Percentiles rank a stretch among this genome's conserved stretches.
phyloP scores from a whole-genome alignment of 2,888 invertebrate species.

The Polydrusus cervinus region DNA sequence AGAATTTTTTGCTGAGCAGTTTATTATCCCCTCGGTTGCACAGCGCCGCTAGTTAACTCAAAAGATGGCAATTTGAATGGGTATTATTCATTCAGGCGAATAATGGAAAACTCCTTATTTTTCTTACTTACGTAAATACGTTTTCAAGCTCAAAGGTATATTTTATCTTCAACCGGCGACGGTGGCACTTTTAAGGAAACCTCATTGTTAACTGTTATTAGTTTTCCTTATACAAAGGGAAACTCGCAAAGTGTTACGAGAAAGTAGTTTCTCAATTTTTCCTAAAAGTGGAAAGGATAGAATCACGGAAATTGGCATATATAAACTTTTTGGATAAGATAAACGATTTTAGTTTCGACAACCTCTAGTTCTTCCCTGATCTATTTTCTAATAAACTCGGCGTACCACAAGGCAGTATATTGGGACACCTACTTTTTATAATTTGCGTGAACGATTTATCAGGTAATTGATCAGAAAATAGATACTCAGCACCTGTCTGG shows the following conservation, averaged over 20 bases:
- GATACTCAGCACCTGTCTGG: too few relatives aligned
- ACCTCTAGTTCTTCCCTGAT: too few relatives aligned
- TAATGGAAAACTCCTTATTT: conserved; percentile 41
- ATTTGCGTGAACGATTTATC: too few relatives aligned
- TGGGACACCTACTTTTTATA: too few relatives aligned
- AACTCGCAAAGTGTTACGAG: conserved; percentile 1
- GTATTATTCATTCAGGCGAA: conserved; percentile 35
- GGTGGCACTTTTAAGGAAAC: conserved; percentile 24
- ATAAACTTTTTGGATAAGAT: too few relatives aligned
- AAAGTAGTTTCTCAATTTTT: conserved; percentile 3
- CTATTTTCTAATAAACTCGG: too few relatives aligned
- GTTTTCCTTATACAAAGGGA: conserved; percentile 32
- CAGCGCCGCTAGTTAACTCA: conserved; percentile 27
- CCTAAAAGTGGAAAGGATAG: background rate
- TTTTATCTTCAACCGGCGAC: conserved; percentile 7
- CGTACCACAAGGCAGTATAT: too few relatives aligned
- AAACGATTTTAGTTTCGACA: too few relatives aligned
- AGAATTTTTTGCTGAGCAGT: too few relatives aligned
- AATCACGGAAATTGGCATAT: too few relatives aligned
- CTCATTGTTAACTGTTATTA: conserved; percentile 45
- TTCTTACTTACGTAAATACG: conserved; percentile 40
- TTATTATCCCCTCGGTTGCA: background rate
- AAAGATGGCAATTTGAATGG: conserved; percentile 33
- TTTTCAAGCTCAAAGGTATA: conserved; percentile 39
- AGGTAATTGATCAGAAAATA: too few relatives aligned